Evolutionary conservation across 2,888 invertebrate genomes (phyloP).

Genomic region (Chromoteleia sp.): DNA sequence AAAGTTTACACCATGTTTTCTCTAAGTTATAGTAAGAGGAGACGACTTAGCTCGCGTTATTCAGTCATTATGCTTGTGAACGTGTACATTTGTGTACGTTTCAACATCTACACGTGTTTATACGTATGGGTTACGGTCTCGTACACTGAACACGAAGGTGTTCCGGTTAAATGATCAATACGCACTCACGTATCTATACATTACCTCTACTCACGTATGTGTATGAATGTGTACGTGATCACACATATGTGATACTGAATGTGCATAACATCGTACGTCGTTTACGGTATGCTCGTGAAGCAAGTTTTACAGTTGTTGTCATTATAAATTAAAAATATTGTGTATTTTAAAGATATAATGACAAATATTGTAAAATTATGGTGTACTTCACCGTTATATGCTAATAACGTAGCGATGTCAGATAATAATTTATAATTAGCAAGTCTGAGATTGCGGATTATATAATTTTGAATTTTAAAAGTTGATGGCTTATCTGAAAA

Average conservation of each 20-base stretch:
- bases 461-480: neutral
- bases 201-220: neutral
- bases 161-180: slow-evolving; percentile 65
- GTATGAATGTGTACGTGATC: too few species aligned
- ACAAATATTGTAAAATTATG: too few species aligned
- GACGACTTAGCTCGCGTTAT: slow-evolving; percentile 42
- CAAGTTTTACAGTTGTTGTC: too few species aligned
- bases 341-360: too few species aligned
- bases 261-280: too few species aligned
- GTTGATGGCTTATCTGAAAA: neutral
- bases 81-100: slow-evolving; percentile 7
- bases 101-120: neutral
- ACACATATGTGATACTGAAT: too few species aligned
- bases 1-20: slow-evolving; percentile 65
- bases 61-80: slow-evolving; percentile 38
- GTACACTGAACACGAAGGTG: slow-evolving; percentile 23
- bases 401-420: too few species aligned
- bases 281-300: too few species aligned
- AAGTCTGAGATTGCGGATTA: too few species aligned
- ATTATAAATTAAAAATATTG: too few species aligned
- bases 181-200: slow-evolving; percentile 28
- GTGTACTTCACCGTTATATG: too few species aligned
- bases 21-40: slow-evolving; percentile 51
- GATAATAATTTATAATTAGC: too few species aligned
- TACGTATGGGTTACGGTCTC: slow-evolving; percentile 6